These are phyloP conservation scores for Thera britannica DNA, from an alignment of 2,888 invertebrate species.

Conservation along the genomic window DNA sequence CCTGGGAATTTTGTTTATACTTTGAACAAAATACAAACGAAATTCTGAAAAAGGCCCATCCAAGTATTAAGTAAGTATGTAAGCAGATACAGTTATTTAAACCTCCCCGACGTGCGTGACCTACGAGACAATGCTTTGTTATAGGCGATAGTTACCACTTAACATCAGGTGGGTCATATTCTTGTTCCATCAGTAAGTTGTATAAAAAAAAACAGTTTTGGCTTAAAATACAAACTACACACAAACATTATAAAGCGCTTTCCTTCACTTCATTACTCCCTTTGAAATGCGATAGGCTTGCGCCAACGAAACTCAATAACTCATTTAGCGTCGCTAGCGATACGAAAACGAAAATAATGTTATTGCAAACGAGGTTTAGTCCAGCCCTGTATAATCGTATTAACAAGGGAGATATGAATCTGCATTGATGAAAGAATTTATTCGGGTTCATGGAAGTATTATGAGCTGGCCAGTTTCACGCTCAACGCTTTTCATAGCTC, in stretches of 20 bases:
- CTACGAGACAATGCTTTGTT: too few species aligned
- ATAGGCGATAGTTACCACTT: too few species aligned
- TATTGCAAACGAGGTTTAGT: conserved; percentile 67
- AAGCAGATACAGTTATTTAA: too few species aligned
- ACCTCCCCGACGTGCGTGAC: too few species aligned
- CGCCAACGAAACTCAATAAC: conserved; percentile 62
- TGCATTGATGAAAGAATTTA: conserved; percentile 21
- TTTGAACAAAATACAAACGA: too few species aligned
- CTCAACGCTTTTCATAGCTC: too few species aligned
- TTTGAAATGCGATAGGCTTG: conserved; percentile 53
- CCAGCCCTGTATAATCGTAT: conserved; percentile 59
- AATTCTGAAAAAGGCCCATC: too few species aligned
- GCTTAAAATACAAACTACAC: neutral
- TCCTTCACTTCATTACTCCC: conserved; percentile 28
- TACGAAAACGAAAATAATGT: conserved; percentile 66
- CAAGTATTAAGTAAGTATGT: too few species aligned
- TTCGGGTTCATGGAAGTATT: conserved; percentile 7
- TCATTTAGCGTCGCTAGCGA: conserved; percentile 58
- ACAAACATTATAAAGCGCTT: conserved; percentile 4
- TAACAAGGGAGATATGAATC: conserved; percentile 50
- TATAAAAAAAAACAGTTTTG: neutral
- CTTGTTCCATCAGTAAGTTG: neutral
- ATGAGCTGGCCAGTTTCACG: too few species aligned
- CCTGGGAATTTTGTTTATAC: too few species aligned
- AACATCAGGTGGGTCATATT: too few species aligned